Base-by-base conservation (phyloP, 2,797 vertebrate species). In the Falco concolor region DNA sequence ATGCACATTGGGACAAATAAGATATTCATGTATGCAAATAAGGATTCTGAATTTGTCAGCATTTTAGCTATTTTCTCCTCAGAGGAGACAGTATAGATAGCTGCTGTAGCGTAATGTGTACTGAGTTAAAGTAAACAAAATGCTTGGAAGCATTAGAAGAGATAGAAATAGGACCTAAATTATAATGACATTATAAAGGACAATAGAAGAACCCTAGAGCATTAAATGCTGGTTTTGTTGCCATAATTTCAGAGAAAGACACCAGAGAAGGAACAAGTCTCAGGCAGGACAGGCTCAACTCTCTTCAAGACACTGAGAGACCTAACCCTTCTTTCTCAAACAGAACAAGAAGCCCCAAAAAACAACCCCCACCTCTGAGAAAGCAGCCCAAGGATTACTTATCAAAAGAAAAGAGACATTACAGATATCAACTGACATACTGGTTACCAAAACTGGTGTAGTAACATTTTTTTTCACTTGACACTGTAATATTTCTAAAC, bases 11-110 rank as follows among this genome's bases (percentile, higher is more conserved):
- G 77, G 86, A 93, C 38, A 89, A 84, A 28, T 84, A 25, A 93
- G 54, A 63, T 79, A 93, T 87, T 92, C 38, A 90, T 63, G 47
- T 34, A 70, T 84, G 88, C 61, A 87, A 93, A 92, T 56, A 75
- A 49, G 44, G 67, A 83, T 3, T 57, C 73, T 73, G 85, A 86
- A 90, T 81, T 72, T 86, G 83, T 68, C 87, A 83, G 59, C 42
- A 87, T 84, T 59, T 57, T 73, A 57, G 81, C 49, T 54, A 2
- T 68, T 25, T 69, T 90, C n/a, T 70, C 59, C 74, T 93, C 54
- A 8, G 44, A 95, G 63, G 22, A 67, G 27, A 70, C 17, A 5
- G 80, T 40, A 28, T 11, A 61, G 59, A 75, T 68, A 81, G 57
- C 6, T 56, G 52, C 84, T 57, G 10, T 22, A 52, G 50, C 5